Percentiles rank a stretch among this genome's conserved stretches.
Evolutionary conservation across 30 jellyfish, hydroid and myxozoan genomes (phyloP).

Genomic region (Aurelia aurita): DNA sequence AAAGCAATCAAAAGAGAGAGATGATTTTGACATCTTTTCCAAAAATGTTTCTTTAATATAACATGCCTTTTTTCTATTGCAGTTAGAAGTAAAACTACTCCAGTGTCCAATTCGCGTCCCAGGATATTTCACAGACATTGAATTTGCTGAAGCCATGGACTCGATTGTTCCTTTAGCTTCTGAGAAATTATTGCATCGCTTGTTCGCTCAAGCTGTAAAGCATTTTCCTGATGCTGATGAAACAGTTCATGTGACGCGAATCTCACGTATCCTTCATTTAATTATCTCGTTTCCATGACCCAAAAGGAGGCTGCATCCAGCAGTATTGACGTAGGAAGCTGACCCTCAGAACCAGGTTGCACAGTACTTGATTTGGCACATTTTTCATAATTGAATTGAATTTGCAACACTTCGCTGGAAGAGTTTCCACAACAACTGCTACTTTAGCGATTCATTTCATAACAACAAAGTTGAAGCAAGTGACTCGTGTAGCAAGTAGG

Average conservation of each 20-base stretch:
- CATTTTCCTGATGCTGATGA: slow-evolving; percentile 47
- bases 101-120: slow-evolving; percentile 72
- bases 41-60: background rate
- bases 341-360: too few relatives aligned
- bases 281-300: too few relatives aligned
- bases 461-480: too few relatives aligned
- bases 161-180: slow-evolving; percentile 64
- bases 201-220: slow-evolving; percentile 46
- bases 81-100: slow-evolving; percentile 53
- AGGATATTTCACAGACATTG: slow-evolving; percentile 75
- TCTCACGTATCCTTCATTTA: slow-evolving; percentile 51
- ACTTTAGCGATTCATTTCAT: too few relatives aligned
- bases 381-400: too few relatives aligned
- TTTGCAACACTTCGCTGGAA: too few relatives aligned
- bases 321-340: background rate
- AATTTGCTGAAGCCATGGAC: slow-evolving; percentile 74
- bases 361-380: too few relatives aligned
- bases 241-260: slow-evolving; percentile 30
- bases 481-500: too few relatives aligned
- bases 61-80: background rate
- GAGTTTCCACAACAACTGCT: too few relatives aligned
- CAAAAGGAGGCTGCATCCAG: too few relatives aligned
- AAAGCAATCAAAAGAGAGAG: too few relatives aligned
- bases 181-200: slow-evolving; percentile 38
- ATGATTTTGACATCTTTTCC: too few relatives aligned